A percentile compares a stretch with the other conserved stretches of the same genome.
Evolutionary conservation across 2,113 vertebrate genomes (phyloP).

Genomic region (Podarcis muralis): DNA sequence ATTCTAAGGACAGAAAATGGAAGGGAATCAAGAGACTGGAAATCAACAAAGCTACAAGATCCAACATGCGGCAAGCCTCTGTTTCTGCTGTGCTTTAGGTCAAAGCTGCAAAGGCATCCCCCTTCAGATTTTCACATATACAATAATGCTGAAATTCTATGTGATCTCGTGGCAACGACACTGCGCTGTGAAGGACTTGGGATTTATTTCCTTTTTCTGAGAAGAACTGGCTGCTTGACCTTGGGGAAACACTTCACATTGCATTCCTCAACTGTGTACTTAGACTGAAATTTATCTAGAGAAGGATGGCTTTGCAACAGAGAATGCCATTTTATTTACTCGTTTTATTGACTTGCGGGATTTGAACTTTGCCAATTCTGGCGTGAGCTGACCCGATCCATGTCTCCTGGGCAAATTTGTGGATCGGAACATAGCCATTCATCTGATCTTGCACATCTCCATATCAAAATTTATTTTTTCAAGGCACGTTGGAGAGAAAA

Average conservation of each 20-base stretch:
- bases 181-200: background rate
- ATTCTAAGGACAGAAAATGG: conserved; percentile 74
- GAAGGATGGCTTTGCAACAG: background rate
- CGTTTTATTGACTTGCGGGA: background rate
- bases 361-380: background rate
- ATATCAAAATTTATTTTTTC: background rate
- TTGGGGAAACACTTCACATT: background rate
- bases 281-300: background rate
- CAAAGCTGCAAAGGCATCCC: background rate
- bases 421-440: background rate
- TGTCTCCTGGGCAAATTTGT: background rate
- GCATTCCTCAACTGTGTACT: background rate
- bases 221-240: background rate
- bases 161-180: background rate
- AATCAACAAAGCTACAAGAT: background rate
- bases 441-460: background rate
- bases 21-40: background rate
- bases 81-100: background rate
- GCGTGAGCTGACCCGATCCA: background rate
- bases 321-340: background rate
- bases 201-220: background rate
- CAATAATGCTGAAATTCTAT: background rate
- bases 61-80: background rate
- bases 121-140: background rate
- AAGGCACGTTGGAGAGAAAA: background rate